Base-by-base conservation (phyloP, 92 coral and sea anemone genomes). In the Siderastrea siderea region DNA sequence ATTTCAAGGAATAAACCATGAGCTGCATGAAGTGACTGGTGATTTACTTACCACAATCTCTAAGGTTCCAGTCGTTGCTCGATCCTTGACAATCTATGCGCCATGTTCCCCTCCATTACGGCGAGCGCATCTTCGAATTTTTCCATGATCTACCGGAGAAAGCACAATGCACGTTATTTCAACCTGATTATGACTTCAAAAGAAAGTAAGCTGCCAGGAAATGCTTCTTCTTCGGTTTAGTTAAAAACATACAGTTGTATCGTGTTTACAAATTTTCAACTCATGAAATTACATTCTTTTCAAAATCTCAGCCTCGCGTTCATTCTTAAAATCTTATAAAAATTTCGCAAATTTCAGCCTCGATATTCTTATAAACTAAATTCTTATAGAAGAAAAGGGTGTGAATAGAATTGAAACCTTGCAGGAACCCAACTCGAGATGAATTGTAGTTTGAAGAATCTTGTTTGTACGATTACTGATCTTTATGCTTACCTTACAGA, bases 401-500 rank as follows among this genome's bases (percentile, higher is more conserved):
- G 12, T 5, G 12, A 59, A 11, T 59, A 59, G 64, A 59, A 15
- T 59, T 59, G 64, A 5, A 8, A 59, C 6, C 64, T 59, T 59
- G 16, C 12, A 8, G 2, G 50, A 3, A 43, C 16, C 16, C 50
- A 68, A 3, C 6, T 8, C 50, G 48, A 43, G 44, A 6, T 38
- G 14, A 1, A 68, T 7, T 60, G 47, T 11, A 38, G 8, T 8
- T 4, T 19, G 45, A 10, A 19, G 8, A 15, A 68, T 8, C 50
- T 26, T 9, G 45, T 17, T 17, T 3, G 9, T 26, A 9, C 43
- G n/a, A 8, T 43, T 45, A 68, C 12, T 15, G 51, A 48, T 49
- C 26, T 12, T 77, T 77, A 55, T 77, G 68, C 51, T 77, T 77
- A 77, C 81, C 81, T 77, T 77, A 46, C 81, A 77, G 81, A 77